Evolutionary conservation across 2,888 invertebrate genomes (phyloP).

Genomic region (Eupithecia abbreviata): DNA sequence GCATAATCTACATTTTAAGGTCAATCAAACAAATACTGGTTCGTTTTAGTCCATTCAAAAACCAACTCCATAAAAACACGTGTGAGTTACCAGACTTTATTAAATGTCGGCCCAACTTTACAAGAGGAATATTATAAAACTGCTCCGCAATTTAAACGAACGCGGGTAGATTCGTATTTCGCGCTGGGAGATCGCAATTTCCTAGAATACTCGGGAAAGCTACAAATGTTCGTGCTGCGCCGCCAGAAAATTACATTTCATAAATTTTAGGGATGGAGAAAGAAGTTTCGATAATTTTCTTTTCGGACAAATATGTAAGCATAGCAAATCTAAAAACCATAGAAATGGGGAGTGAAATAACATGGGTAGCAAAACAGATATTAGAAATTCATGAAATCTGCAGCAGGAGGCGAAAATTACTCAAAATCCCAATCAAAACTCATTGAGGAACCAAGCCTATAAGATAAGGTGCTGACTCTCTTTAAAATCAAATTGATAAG

Average conservation of each 20-base stretch:
- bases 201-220: slow-evolving; percentile 80
- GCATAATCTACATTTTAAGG: neutral
- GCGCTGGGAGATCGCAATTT: slow-evolving; percentile 80
- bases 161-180: slow-evolving; percentile 76
- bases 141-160: slow-evolving; percentile 76
- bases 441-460: neutral
- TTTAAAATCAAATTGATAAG: neutral
- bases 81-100: neutral
- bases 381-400: neutral
- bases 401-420: neutral
- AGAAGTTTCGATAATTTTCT: slow-evolving; percentile 26
- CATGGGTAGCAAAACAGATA: neutral
- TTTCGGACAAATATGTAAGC: neutral
- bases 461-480: neutral
- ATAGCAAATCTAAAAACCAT: neutral
- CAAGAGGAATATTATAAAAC: slow-evolving; percentile 70
- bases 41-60: neutral
- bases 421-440: neutral
- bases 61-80: neutral
- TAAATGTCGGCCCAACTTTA: slow-evolving; percentile 35
- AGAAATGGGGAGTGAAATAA: neutral
- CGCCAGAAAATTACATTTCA: slow-evolving; percentile 83
- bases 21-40: neutral
- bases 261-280: slow-evolving; percentile 71
- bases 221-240: slow-evolving; percentile 81